Conservation (phyloP, 2,888 invertebrate genomes). For the Drosophila robusta region DNA sequence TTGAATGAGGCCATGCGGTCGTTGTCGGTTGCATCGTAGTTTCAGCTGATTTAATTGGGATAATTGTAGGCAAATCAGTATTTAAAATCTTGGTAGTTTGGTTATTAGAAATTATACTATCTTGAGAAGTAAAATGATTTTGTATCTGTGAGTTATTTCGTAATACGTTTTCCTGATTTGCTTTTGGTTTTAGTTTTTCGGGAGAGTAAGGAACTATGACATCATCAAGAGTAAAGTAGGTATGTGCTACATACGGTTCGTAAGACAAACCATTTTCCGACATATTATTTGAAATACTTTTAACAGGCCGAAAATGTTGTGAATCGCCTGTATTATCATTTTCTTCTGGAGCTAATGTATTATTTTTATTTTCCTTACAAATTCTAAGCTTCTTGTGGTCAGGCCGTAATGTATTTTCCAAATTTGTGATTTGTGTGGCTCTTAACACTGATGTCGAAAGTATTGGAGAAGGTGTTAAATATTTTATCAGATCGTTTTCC, state of each 20-base stretch:
- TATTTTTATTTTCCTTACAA: not conserved
- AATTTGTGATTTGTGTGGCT: not conserved
- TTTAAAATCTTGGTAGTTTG: not conserved
- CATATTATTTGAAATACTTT: not conserved
- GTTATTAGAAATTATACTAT: not conserved
- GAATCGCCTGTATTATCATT: not conserved
- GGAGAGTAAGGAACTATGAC: not conserved
- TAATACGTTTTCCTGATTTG: not conserved
- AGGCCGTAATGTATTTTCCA: not conserved
- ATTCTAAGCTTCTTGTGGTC: not conserved
- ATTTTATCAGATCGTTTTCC: not conserved
- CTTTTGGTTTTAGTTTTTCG: not conserved
- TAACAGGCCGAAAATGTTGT: not conserved
- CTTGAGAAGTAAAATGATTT: not conserved
- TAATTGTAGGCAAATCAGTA: not conserved
- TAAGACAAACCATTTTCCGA: not conserved
- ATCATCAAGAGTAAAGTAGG: constrained; percentile 1
- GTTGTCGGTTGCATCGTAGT: not conserved
- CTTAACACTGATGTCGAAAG: not conserved
- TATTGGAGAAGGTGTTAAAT: not conserved
- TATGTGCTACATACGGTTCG: not conserved
- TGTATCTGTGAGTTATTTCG: not conserved
- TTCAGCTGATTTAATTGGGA: not conserved
- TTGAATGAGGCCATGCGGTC: not conserved
- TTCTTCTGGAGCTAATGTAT: not conserved